Conservation (phyloP, 2,113 vertebrate species). For the Poeciliopsis retropinna region DNA sequence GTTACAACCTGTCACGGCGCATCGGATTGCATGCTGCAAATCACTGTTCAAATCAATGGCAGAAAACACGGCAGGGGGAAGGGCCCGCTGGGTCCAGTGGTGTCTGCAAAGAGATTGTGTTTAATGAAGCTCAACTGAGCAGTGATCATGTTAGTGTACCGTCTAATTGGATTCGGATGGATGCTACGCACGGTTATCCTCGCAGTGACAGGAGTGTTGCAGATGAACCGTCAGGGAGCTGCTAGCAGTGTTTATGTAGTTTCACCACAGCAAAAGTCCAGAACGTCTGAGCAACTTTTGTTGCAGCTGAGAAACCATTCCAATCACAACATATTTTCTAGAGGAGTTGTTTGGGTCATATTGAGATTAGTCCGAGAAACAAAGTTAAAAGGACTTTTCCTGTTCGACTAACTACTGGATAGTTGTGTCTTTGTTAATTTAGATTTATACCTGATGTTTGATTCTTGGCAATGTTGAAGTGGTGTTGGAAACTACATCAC, state of each 20-base stretch:
- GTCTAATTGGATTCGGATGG: constrained; percentile 51
- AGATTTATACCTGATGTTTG: no score
- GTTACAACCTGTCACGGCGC: constrained; percentile 73
- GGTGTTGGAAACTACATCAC: no score
- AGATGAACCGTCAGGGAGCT: constrained; percentile 24
- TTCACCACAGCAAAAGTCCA: not conserved
- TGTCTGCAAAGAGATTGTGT: constrained; percentile 49
- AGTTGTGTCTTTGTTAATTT: no score
- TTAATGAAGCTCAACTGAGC: constrained; percentile 68
- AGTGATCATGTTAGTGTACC: constrained; percentile 63
- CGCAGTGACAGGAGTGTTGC: not conserved
- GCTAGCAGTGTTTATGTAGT: not conserved
- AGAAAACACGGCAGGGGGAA: constrained; percentile 23
- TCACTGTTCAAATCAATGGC: constrained; percentile 71
- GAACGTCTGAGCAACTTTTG: not conserved
- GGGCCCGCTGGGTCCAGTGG: constrained; percentile 9
- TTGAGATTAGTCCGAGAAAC: no score
- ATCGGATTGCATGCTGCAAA: constrained; percentile 74
- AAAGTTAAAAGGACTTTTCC: no score
- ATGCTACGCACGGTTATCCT: constrained; percentile 14
- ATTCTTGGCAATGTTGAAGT: no score
- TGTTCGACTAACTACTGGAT: no score
- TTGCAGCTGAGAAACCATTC: not conserved
- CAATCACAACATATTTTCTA: no score
- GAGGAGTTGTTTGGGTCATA: no score